Evolutionary conservation across 2,888 invertebrate species (phyloP).

Genomic region (Conchocele bisecta): DNA sequence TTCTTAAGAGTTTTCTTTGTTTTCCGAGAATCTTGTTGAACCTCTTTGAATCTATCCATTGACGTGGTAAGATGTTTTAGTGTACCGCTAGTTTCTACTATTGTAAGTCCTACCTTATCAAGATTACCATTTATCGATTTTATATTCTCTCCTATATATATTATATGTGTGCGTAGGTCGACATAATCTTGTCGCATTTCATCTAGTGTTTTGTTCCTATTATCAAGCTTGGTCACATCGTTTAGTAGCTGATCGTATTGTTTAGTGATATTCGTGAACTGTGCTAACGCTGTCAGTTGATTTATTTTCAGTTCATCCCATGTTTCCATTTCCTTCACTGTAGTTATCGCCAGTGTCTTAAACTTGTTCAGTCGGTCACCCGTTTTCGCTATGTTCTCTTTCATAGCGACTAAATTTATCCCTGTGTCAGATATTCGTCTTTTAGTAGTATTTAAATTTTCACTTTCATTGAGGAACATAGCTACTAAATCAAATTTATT

Average conservation of each 20-base stretch:
- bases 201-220: constrained; percentile 28
- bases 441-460: constrained; percentile 31
- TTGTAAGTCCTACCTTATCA: background rate
- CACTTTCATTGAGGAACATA: too few relatives aligned
- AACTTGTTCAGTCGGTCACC: constrained; percentile 37
- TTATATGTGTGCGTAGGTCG: constrained; percentile 24
- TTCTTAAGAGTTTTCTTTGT: background rate
- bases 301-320: constrained; percentile 19
- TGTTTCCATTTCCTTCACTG: constrained; percentile 21
- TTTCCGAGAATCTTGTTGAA: constrained; percentile 17
- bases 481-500: too few relatives aligned
- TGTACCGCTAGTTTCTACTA: background rate
- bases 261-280: constrained; percentile 19
- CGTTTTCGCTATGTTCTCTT: constrained; percentile 13
- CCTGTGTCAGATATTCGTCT: constrained; percentile 22
- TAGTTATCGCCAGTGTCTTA: constrained; percentile 43
- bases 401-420: constrained; percentile 32
- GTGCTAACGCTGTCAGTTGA: background rate
- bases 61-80: constrained; percentile 16
- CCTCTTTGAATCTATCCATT: constrained; percentile 30
- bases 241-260: constrained; percentile 15
- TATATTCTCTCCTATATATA: constrained; percentile 7
- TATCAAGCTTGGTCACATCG: constrained; percentile 23
- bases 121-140: constrained; percentile 14
- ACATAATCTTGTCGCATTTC: constrained; percentile 19